These are phyloP conservation scores for Rynchops niger DNA, from an alignment of 2,113 vertebrate species.

Conservation along the genomic window DNA sequence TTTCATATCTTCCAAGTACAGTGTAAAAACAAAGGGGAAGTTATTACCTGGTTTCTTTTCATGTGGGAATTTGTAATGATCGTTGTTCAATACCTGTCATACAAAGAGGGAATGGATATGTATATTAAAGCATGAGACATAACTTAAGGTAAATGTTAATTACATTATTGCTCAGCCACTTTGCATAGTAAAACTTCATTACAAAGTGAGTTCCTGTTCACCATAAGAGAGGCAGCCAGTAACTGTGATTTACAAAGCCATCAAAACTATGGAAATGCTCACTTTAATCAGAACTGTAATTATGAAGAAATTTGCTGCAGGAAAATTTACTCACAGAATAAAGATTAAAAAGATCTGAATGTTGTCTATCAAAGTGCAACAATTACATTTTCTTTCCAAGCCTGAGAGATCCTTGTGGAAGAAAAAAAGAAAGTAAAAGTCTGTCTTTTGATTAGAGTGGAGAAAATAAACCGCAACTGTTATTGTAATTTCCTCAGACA, in stretches of 20 bases:
- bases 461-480: background rate
- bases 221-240: background rate
- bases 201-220: conserved; percentile 1
- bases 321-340: conserved; percentile 42
- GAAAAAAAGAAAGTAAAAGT: background rate
- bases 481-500: background rate
- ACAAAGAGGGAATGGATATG: background rate
- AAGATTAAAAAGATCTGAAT: conserved; percentile 33
- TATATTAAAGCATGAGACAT: background rate
- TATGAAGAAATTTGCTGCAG: conserved; percentile 30
- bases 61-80: background rate
- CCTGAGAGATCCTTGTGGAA: background rate
- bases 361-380: background rate
- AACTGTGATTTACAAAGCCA: conserved; percentile 35
- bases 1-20: background rate
- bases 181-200: background rate
- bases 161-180: background rate
- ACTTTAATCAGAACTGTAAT: conserved; percentile 45
- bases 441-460: background rate
- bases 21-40: background rate
- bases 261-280: conserved; percentile 28
- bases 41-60: background rate
- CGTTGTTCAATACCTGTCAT: background rate
- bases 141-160: conserved; percentile 19
- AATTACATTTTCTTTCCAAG: conserved; percentile 4